These are phyloP conservation scores for Microcebus jonahi DNA, from an alignment of 2,113 vertebrate genomes.

Conservation along the genomic window DNA sequence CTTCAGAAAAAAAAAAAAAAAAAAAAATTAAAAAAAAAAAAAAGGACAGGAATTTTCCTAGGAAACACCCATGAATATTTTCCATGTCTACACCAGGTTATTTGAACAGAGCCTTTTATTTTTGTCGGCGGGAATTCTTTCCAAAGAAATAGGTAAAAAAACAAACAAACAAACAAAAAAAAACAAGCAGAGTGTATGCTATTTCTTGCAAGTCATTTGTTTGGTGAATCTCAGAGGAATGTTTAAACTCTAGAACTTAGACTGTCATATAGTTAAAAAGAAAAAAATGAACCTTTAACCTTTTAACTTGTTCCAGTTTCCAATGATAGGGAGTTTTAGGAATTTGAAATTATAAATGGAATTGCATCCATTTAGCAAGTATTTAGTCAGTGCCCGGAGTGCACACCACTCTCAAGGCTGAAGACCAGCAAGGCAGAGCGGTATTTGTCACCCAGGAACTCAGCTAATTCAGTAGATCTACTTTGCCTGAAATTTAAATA, in stretches of 20 bases:
- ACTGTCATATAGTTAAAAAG: too few species aligned
- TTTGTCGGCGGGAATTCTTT: conserved; percentile 61
- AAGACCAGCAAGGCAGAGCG: background rate
- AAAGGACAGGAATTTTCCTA: conserved; percentile 72
- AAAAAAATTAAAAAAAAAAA: background rate
- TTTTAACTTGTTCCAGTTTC: too few species aligned
- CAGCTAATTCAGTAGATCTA: background rate
- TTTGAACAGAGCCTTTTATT: conserved; percentile 60
- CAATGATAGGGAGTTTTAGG: too few species aligned
- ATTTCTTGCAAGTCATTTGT: background rate
- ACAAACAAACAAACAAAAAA: too few species aligned
- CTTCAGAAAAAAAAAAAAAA: background rate
- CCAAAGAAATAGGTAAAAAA: conserved; percentile 48
- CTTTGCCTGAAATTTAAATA: background rate
- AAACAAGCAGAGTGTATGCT: background rate
- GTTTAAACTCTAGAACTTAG: too few species aligned
- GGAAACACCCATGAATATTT: conserved; percentile 78
- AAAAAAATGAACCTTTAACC: too few species aligned
- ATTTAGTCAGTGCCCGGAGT: background rate
- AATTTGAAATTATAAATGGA: too few species aligned
- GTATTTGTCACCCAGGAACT: background rate
- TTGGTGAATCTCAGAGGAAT: too few species aligned
- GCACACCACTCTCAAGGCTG: background rate
- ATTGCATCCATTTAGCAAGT: background rate
- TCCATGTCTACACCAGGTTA: conserved; percentile 57